Conservation (phyloP, 1,140 invertebrate species). For the Leptoteleia sp. region DNA sequence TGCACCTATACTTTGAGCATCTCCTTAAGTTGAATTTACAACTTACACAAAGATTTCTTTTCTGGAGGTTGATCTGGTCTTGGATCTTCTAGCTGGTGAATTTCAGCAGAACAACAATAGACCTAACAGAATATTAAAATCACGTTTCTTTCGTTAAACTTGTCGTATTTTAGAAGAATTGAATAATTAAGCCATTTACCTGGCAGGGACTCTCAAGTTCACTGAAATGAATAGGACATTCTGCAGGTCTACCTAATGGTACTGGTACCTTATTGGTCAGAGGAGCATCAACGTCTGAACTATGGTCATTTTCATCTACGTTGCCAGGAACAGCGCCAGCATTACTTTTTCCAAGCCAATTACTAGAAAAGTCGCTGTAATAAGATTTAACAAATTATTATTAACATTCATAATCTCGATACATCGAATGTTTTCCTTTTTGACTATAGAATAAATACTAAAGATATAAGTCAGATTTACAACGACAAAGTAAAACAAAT, state of each 20-base stretch:
- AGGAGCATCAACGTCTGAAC: slow-evolving; percentile 72
- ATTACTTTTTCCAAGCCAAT: slow-evolving; percentile 75
- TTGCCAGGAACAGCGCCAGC: slow-evolving; percentile 74
- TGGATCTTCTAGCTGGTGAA: slow-evolving; percentile 75
- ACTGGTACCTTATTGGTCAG: slow-evolving; percentile 67
- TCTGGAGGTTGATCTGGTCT: slow-evolving; percentile 76
- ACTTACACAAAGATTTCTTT: slow-evolving; percentile 77
- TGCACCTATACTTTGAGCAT: too few species aligned
- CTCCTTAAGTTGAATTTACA: too few species aligned
- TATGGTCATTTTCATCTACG: slow-evolving; percentile 77
- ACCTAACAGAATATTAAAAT: slow-evolving; percentile 66
- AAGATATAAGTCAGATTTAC: too few species aligned
- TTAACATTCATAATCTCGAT: too few species aligned
- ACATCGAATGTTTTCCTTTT: too few species aligned
- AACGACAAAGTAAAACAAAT: too few species aligned
- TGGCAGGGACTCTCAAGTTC: slow-evolving; percentile 76
- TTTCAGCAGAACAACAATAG: slow-evolving; percentile 76
- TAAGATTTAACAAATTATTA: too few species aligned
- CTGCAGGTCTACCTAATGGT: slow-evolving; percentile 73
- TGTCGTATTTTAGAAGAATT: background rate
- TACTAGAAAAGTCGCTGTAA: slow-evolving; percentile 74
- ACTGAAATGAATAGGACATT: slow-evolving; percentile 74
- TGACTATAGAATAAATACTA: too few species aligned
- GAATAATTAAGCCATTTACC: slow-evolving; percentile 41
- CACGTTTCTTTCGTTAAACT: too few species aligned